A percentile compares a stretch with the other conserved stretches of the same genome.
These are phyloP conservation scores for Cephus rjabovi DNA, from an alignment of 2,888 invertebrate genomes.

Conservation along the genomic window DNA sequence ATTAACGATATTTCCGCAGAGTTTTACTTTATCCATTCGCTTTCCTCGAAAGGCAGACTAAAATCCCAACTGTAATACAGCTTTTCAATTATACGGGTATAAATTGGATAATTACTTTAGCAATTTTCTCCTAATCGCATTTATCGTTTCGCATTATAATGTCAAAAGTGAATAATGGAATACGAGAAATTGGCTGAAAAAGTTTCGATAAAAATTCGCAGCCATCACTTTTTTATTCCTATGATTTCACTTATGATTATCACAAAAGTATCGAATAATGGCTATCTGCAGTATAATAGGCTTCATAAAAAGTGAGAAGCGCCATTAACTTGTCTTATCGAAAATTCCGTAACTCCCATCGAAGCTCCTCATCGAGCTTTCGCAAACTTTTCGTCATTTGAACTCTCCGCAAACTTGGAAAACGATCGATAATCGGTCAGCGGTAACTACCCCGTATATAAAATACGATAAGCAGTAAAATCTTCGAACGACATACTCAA, in stretches of 20 bases:
- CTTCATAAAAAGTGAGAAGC: background rate
- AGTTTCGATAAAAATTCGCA: background rate
- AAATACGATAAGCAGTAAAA: background rate
- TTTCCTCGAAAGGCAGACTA: background rate
- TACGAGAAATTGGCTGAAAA: background rate
- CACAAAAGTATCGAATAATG: background rate
- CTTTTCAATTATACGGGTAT: background rate
- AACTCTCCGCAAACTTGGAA: background rate
- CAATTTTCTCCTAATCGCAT: background rate
- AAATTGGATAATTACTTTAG: background rate
- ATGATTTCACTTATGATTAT: background rate
- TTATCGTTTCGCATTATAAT: background rate
- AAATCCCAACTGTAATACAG: background rate
- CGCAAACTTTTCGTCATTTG: background rate
- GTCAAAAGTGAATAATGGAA: background rate
- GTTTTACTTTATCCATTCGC: background rate
- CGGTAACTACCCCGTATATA: background rate
- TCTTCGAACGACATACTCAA: background rate
- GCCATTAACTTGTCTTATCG: background rate
- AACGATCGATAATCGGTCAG: background rate
- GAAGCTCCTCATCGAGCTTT: background rate
- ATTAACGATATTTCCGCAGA: background rate
- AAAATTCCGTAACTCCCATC: background rate
- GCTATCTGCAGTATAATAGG: background rate
- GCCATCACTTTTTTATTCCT: background rate